A percentile compares a stretch with the other conserved stretches of the same genome.
phyloP scores from a whole-genome alignment of 2,888 invertebrate genomes.

The Amaurobius ferox region DNA sequence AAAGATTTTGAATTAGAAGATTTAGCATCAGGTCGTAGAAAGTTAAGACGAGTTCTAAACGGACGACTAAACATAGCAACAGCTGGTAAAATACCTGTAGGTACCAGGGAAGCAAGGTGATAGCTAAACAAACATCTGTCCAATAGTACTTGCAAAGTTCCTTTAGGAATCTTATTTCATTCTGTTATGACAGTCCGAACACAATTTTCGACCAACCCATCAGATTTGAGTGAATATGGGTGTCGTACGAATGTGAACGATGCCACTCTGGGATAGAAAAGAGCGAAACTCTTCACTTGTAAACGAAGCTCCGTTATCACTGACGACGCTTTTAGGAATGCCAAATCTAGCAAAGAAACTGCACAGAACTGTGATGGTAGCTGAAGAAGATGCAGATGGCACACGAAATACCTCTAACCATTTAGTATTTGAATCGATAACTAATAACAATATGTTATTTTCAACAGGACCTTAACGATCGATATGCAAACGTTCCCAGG shows the following conservation, averaged over 20 bases:
- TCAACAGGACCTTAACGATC: conserved; percentile 71
- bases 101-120: too few species aligned
- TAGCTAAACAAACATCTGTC: too few species aligned
- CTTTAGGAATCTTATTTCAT: too few species aligned
- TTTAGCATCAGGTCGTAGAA: too few species aligned
- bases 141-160: too few species aligned
- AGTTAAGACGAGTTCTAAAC: too few species aligned
- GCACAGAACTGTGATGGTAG: conserved; percentile 67
- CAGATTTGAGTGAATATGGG: conserved; percentile 15
- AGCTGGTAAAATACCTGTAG: too few species aligned
- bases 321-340: conserved; percentile 74
- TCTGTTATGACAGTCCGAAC: conserved; percentile 6
- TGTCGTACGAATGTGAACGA: conserved; percentile 23
- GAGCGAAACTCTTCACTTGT: conserved; percentile 73
- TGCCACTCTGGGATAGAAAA: conserved; percentile 39
- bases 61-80: too few species aligned
- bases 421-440: conserved; percentile 74
- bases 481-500: conserved; percentile 63
- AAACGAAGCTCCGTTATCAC: conserved; percentile 75
- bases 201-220: conserved; percentile 23
- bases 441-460: conserved; percentile 73
- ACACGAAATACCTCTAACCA: conserved; percentile 74
- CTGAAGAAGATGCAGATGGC: conserved; percentile 40
- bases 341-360: conserved; percentile 73
- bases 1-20: too few species aligned